phyloP scores from a whole-genome alignment of 1,140 invertebrate genomes.

The Cotesia vestalis region DNA sequence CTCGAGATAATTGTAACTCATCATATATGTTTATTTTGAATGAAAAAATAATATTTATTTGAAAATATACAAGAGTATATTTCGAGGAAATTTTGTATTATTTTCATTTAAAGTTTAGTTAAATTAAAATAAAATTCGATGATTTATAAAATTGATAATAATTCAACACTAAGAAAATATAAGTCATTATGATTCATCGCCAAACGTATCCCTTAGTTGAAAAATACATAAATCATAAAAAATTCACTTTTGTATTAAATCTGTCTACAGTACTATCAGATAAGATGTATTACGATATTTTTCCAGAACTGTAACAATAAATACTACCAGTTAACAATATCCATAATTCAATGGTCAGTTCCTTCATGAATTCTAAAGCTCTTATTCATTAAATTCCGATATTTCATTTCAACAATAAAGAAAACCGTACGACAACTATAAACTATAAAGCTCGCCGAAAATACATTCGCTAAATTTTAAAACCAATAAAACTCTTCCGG shows the following conservation, averaged over 20 bases:
- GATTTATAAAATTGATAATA: too few species aligned
- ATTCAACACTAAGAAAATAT: not conserved
- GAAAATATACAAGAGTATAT: too few species aligned
- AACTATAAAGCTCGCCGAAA: conserved; percentile 20
- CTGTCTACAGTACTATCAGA: conserved; percentile 1
- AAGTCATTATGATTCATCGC: conserved; percentile 4
- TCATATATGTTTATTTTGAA: not conserved
- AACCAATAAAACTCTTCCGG: conserved; percentile 14
- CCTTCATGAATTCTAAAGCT: not conserved
- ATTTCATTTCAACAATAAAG: conserved; percentile 19
- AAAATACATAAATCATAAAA: not conserved
- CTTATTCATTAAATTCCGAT: conserved; percentile 32
- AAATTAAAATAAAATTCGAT: too few species aligned
- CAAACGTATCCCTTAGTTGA: not conserved
- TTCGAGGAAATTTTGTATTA: too few species aligned
- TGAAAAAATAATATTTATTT: not conserved
- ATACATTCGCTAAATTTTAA: conserved; percentile 22
- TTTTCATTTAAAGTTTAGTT: too few species aligned
- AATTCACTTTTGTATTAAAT: not conserved
- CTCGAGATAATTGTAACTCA: not conserved
- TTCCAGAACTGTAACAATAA: conserved; percentile 11
- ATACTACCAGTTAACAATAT: not conserved
- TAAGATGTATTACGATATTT: conserved; percentile 15
- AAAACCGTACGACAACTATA: not conserved
- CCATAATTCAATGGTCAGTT: conserved; percentile 18